A percentile compares a stretch with the other conserved stretches of the same genome.
phyloP scores from a whole-genome alignment of 2,113 vertebrate genomes.

The Salvator merianae region DNA sequence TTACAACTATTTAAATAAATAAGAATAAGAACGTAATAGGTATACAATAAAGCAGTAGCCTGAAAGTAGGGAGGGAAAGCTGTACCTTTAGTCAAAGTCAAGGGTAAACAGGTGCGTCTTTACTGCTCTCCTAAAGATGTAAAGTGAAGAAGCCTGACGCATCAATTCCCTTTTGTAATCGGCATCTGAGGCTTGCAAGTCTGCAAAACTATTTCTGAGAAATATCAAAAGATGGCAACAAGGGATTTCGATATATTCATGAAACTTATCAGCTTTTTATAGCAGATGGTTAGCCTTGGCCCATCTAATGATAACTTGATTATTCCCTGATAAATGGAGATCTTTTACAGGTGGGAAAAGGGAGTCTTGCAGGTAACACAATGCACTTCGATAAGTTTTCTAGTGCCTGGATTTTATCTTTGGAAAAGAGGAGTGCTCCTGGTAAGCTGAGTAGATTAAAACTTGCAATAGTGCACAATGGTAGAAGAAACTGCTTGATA shows the following conservation, averaged over 20 bases:
- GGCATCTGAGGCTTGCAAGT: background rate
- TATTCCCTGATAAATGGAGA: background rate
- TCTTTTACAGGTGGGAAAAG: background rate
- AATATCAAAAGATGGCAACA: background rate
- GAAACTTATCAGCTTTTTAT: background rate
- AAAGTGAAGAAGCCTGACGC: too few species aligned
- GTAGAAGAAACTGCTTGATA: fast-evolving
- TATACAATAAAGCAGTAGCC: too few species aligned
- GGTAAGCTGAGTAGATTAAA: background rate
- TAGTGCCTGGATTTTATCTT: background rate
- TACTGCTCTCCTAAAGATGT: too few species aligned
- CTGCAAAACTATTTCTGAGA: background rate
- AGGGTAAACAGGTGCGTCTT: too few species aligned
- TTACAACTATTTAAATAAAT: too few species aligned
- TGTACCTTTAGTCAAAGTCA: too few species aligned
- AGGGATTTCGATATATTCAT: background rate
- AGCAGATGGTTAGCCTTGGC: background rate
- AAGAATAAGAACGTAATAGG: too few species aligned
- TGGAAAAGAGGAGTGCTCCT: background rate
- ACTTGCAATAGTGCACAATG: background rate
- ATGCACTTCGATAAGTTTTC: background rate
- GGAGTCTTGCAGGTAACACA: fast-evolving
- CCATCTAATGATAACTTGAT: background rate
- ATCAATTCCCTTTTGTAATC: background rate
- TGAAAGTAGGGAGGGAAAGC: too few species aligned